phyloP scores from a whole-genome alignment of 2,888 invertebrate genomes.

The Habroteleia sp. region DNA sequence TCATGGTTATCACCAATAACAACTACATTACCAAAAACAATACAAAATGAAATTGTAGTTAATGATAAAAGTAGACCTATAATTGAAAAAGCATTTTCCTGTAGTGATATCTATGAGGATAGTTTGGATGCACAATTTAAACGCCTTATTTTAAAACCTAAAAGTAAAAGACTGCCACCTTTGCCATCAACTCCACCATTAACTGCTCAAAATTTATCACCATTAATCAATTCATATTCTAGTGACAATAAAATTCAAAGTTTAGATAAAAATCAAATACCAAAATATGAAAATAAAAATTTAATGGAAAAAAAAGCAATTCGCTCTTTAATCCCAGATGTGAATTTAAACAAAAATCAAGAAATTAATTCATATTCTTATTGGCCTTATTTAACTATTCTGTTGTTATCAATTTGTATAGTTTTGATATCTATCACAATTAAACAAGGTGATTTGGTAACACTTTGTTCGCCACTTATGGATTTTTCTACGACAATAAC shows the following conservation, averaged over 20 bases:
- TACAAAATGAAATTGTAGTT: too few relatives aligned
- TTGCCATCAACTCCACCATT: constrained; percentile 24
- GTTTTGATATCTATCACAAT: constrained; percentile 33
- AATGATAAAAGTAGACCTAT: too few relatives aligned
- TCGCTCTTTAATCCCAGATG: too few relatives aligned
- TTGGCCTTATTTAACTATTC: constrained; percentile 8
- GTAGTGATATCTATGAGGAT: constrained; percentile 24
- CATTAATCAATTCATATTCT: too few relatives aligned
- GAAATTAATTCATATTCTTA: background rate
- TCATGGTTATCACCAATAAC: constrained; percentile 3
- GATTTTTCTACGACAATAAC: constrained; percentile 66
- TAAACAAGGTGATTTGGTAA: constrained; percentile 47
- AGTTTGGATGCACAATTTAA: constrained; percentile 11
- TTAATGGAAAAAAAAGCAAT: too few relatives aligned
- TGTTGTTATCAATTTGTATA: constrained; percentile 28
- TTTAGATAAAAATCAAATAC: too few relatives aligned
- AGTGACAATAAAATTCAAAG: too few relatives aligned
- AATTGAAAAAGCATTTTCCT: constrained; percentile 30
- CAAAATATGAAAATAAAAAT: too few relatives aligned
- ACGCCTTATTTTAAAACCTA: constrained; percentile 16
- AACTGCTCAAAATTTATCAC: too few relatives aligned
- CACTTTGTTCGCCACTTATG: constrained; percentile 62
- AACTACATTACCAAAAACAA: background rate
- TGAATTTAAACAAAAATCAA: too few relatives aligned
- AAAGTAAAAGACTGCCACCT: constrained; percentile 16